Evolutionary conservation across 2,888 invertebrate genomes (phyloP), one percentile per base, ranked within the genome.

Genomic region (Orgyia antiqua): DNA sequence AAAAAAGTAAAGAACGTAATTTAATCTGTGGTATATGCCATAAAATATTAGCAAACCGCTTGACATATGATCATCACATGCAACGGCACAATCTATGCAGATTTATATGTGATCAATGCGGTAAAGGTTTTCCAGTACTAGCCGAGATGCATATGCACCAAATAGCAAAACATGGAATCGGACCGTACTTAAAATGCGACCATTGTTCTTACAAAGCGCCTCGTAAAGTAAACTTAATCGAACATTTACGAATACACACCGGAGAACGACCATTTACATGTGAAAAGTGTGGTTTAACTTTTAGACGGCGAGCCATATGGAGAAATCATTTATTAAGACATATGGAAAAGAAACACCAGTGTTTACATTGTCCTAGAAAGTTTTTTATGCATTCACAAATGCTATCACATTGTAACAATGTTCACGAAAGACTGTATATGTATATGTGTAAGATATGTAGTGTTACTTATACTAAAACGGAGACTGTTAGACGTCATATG

Each of bases 221-320:
- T 0, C 56, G 66, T 19, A 67, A 61, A 13, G 44, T 65, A 10
- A 69, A 68, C 13, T 45, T 86, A 24, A 64, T 62, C 0, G 84
- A 82, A 53, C 84, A 86, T 39, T 60, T 68, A 13, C 36, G 84
- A 6, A 29, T 79, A 3, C 86, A 86, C 31, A 74, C 83, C 0
- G 84, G 83, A 0, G 84, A 84, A 36, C 38, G 84, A 11, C 86
- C 86, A 0, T 84, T 74, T 17, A 61, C 79, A 0, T 86, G 86
- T 42, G 82, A 83, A 1, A 71, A 76, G 36, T 86, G 86, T 10
- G 83, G 83, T 0, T 36, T 80, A 2, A 82, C 79, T 0, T 86
- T 84, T 54, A 67, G 79, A 0, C 55, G 82, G 33, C 55, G 63
- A 31, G 71, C 68, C 0, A 70, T 82, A 24, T 82, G 76, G 70